Base-by-base conservation (phyloP, 2,888 invertebrate species). In the Suillia variegata region DNA sequence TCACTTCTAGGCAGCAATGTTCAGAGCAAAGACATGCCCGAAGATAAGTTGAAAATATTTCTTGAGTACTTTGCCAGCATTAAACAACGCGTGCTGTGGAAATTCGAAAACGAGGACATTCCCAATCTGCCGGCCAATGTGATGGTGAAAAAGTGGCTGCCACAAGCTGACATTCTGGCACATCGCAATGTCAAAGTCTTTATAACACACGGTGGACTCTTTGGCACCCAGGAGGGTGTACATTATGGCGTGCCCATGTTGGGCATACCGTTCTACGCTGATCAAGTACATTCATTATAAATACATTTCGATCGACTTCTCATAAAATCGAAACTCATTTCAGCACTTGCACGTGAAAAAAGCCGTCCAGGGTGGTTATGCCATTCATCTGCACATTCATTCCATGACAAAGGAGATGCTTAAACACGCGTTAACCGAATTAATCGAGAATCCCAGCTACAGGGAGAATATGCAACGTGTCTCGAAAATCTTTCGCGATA, bases 91-190 rank as follows among this genome's bases (percentile, higher is more conserved):
- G 76, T 85, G 1, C 62, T 85, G 1, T 84, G 84, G 84, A 85
- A 85, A 67, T 85, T 82, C 73, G 84, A 84, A 64, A 75, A 82
- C 45, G 82, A 83, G 22, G 71, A 68, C 2, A 68, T 80, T 15
- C 67, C 73, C 1, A 67, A 81, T 54, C 56, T 83, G 61, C 81
- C 84, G 0, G 56, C 64, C 13, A 84, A 84, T 68, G 76, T 86
- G 0, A 79, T 83, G 70, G 65, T 84, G 10, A 75, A 78, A 15
- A 82, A 83, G 42, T 86, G 85, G 85, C 66, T 85, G 58, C 85
- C 86, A 0, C 86, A 86, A 68, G 77, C 79, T 49, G 85, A 85
- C 66, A 80, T 86, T n/a, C 61, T 82, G 71, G 83, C 81, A 2
- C 84, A 84, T 73, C 79, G 73, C 1, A 82, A 84, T 62, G 68